Evolutionary conservation across 1,140 invertebrate genomes (phyloP), one percentile per base, ranked within the genome.

Genomic region (Drosophila repleta): DNA sequence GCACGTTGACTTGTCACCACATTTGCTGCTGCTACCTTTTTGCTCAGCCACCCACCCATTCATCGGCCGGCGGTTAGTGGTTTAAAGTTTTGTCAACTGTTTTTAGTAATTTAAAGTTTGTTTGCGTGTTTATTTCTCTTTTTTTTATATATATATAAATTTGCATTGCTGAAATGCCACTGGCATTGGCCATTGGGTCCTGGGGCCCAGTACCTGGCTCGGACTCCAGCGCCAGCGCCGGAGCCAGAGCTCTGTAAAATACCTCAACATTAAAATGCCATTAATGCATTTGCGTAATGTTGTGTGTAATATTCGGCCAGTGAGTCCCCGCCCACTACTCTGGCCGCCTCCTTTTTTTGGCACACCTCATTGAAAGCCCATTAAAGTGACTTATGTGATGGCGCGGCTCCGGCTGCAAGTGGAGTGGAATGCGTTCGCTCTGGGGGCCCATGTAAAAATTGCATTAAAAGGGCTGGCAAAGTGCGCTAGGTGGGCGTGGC

Each of bases 181-280:
- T n/a, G 20, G 5, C 18, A 26, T 10, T n/a, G 32, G 20, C 3
- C 18, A 26, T 10, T n/a, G 32, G 63, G 18, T 10, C 26, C 29
- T 41, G 26, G 2, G 13, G 24, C 17, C 21, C 20, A 21, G 43
- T 63, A 55, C 71, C 68, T 76, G 78, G 26, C 32, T 15, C 17
- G 20, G 29, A 24, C 24, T 18, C 15, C 39, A 8, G 24, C 11
- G 15, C 39, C 39, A 1, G 45, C 43, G n/a, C 18, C 7, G 15
- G n/a, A 35, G 24, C 15, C 32, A 26, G n/a, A n/a, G 55, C 5
- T 57, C 65, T 48, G 61, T 61, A 67, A 70, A 78, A 82, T 85
- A 87, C 82, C 82, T 85, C 83, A 85, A 85, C 82, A 87, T 85
- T 85, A 85, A 85, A 85, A 85, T 87, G 82, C 82, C 82, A 85